These are phyloP conservation scores for Eolophus roseicapilla DNA, from an alignment of 2,113 vertebrate species.

Conservation along the genomic window DNA sequence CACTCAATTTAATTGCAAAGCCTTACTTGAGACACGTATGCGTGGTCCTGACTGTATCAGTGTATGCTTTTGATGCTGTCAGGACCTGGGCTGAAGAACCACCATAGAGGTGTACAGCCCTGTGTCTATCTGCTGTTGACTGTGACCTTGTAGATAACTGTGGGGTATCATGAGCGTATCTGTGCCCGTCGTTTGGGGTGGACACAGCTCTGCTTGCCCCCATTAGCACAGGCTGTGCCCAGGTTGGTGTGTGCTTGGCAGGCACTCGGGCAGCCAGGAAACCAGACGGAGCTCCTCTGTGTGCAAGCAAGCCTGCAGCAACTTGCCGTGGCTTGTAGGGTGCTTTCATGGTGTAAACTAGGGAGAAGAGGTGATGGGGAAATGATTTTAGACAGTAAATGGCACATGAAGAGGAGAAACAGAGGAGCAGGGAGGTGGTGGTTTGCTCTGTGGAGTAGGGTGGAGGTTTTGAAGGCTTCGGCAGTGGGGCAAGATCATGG, in stretches of 20 bases:
- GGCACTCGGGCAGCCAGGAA: rapidly evolving
- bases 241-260: background rate
- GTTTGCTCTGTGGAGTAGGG: background rate
- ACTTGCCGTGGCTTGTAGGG: background rate
- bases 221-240: rapidly evolving
- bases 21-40: background rate
- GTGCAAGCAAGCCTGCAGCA: background rate
- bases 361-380: background rate
- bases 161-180: background rate
- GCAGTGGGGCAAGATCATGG: background rate
- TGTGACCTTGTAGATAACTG: background rate
- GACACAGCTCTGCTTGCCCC: background rate
- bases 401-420: background rate
- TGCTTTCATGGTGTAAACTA: background rate
- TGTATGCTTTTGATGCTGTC: rapidly evolving
- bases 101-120: background rate
- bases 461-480: background rate
- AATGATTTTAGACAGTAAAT: background rate
- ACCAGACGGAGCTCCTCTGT: background rate
- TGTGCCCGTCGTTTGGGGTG: background rate
- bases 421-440: background rate
- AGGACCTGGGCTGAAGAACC: background rate
- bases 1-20: background rate
- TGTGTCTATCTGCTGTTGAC: rapidly evolving
- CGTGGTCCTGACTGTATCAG: rapidly evolving